Conservation (phyloP, 2,888 invertebrate genomes). For the Alcis repandata region DNA sequence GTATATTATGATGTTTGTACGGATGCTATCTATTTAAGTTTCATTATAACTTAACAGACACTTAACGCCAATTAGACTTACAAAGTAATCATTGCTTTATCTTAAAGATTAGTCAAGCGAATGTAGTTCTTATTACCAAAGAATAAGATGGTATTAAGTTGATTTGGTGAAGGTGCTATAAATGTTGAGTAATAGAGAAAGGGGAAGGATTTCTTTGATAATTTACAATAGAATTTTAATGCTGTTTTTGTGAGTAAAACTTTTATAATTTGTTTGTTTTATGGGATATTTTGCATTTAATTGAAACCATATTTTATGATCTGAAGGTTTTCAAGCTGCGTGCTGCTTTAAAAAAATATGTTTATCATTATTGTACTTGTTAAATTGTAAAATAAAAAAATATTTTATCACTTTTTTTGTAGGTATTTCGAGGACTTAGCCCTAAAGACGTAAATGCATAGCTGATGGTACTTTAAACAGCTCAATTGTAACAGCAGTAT, state of each 20-base stretch:
- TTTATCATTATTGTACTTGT: too few relatives aligned
- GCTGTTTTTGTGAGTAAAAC: conserved; percentile 70
- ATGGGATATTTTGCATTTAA: conserved; percentile 79
- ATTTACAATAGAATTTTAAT: conserved; percentile 81
- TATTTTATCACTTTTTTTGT: too few relatives aligned
- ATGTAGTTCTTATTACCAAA: conserved; percentile 48
- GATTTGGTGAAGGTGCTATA: conserved; percentile 38
- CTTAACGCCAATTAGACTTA: conserved; percentile 79
- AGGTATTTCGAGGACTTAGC: too few relatives aligned
- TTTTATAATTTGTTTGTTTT: conserved; percentile 85
- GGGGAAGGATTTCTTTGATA: conserved; percentile 78
- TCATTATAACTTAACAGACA: conserved; percentile 82
- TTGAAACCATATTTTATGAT: conserved; percentile 66
- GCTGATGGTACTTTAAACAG: too few relatives aligned
- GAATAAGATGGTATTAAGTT: conserved; percentile 38
- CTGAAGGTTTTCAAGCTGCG: background rate
- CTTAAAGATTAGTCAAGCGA: conserved; percentile 26
- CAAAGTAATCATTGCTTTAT: conserved; percentile 50
- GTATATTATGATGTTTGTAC: conserved; percentile 69
- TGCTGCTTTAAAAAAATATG: too few relatives aligned
- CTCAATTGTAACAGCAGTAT: too few relatives aligned
- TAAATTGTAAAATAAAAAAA: too few relatives aligned
- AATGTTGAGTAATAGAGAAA: conserved; percentile 57
- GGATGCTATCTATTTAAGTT: conserved; percentile 80
- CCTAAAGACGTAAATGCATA: too few relatives aligned